phyloP scores from a whole-genome alignment of 2,113 vertebrate genomes.

The Antechinus stuartii region DNA sequence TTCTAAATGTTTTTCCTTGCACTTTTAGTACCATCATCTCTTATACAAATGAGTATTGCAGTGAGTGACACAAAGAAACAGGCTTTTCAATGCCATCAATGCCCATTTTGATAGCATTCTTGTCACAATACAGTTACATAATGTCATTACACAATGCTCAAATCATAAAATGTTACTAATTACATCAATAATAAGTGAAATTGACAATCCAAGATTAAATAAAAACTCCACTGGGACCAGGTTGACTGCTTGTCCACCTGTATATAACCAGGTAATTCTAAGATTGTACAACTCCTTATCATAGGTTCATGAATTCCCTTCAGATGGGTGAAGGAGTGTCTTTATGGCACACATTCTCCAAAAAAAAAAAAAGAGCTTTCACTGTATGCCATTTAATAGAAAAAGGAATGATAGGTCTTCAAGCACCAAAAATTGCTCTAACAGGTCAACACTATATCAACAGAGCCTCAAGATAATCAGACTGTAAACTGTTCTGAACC shows the following conservation, averaged over 20 bases:
- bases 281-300: constrained; percentile 63
- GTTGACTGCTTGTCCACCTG: constrained; percentile 52
- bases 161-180: constrained; percentile 69
- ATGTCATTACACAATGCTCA: constrained; percentile 79
- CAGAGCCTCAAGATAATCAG: constrained; percentile 31
- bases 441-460: background rate
- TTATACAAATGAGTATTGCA: constrained; percentile 64
- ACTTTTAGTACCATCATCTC: constrained; percentile 64
- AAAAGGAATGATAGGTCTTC: constrained; percentile 52
- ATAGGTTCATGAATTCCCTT: constrained; percentile 33
- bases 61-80: constrained; percentile 76
- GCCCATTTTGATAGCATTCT: constrained; percentile 77
- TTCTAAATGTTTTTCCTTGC: constrained; percentile 56
- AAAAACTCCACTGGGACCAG: constrained; percentile 67
- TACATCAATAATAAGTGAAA: constrained; percentile 78
- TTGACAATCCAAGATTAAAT: constrained; percentile 63
- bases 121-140: constrained; percentile 81
- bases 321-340: constrained; percentile 13
- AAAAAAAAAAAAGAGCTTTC: constrained; percentile 14
- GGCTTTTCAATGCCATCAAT: constrained; percentile 73
- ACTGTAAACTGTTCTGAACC: constrained; percentile 41
- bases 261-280: constrained; percentile 46
- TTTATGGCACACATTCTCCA: constrained; percentile 65
- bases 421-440: constrained; percentile 76
- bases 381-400: constrained; percentile 37